phyloP scores from a whole-genome alignment of 2,113 vertebrate species.

The Apteryx owenii region DNA sequence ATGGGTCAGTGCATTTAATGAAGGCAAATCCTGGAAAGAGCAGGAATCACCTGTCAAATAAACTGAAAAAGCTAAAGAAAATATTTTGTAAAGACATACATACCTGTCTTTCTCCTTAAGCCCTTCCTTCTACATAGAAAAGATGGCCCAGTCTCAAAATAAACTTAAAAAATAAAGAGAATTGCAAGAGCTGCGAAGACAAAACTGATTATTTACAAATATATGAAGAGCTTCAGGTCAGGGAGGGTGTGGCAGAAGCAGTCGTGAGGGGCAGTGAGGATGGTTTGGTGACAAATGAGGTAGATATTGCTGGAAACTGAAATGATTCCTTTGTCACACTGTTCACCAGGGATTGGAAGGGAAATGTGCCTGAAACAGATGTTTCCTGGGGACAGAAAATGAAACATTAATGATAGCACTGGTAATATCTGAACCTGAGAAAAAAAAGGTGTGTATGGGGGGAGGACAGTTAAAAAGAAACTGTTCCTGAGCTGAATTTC shows the following conservation, averaged over 20 bases:
- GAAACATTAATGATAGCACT: background rate
- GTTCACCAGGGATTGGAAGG: background rate
- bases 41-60: background rate
- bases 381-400: background rate
- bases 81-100: background rate
- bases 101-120: background rate
- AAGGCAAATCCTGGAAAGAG: background rate
- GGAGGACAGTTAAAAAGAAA: background rate
- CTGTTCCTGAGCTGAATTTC: background rate
- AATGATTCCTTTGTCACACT: background rate
- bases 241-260: background rate
- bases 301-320: background rate
- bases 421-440: background rate
- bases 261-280: background rate
- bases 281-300: background rate
- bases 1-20: background rate
- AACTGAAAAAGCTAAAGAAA: background rate
- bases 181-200: background rate
- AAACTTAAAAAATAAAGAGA: background rate
- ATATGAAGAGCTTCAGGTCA: background rate
- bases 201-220: background rate
- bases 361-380: background rate
- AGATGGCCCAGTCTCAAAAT: background rate
- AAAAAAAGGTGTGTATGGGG: background rate
- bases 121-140: background rate